Percentiles rank a stretch among this genome's conserved stretches.
phyloP scores from a whole-genome alignment of 2,888 invertebrate species.

The Heteromurus nitidus region DNA sequence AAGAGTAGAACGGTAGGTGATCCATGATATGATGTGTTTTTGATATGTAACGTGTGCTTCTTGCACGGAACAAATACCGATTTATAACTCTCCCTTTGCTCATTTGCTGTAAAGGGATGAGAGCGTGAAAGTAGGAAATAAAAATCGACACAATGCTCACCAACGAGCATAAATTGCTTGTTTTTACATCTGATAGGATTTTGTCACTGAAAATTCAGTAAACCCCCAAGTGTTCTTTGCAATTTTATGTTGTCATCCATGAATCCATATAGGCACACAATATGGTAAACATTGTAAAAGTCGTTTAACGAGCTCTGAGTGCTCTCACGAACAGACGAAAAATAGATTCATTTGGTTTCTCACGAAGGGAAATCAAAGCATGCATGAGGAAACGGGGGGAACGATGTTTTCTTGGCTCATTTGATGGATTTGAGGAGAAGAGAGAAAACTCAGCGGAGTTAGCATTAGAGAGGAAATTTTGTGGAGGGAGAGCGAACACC shows the following conservation, averaged over 20 bases:
- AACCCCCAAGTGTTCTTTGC: too few species aligned
- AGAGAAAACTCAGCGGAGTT: not conserved
- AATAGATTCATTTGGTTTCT: constrained; percentile 29
- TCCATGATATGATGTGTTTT: too few species aligned
- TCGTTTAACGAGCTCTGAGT: constrained; percentile 42
- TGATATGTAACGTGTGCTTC: too few species aligned
- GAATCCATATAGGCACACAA: too few species aligned
- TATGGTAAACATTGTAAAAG: too few species aligned
- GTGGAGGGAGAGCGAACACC: too few species aligned
- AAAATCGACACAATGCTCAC: constrained; percentile 26
- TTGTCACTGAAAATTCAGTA: too few species aligned
- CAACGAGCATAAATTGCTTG: not conserved
- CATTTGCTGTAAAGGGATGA: not conserved
- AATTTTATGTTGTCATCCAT: too few species aligned
- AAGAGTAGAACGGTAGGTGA: too few species aligned
- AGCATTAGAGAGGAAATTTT: too few species aligned
- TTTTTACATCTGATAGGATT: not conserved
- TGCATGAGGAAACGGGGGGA: not conserved
- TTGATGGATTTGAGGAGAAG: not conserved
- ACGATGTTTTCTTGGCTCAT: constrained; percentile 21
- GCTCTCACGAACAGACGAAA: constrained; percentile 12
- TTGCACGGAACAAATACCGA: not conserved
- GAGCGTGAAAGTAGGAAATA: constrained; percentile 7
- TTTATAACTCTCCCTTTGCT: not conserved
- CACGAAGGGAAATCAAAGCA: constrained; percentile 15